phyloP scores from a whole-genome alignment of 2,888 invertebrate genomes.

The Spicauda simplicius region DNA sequence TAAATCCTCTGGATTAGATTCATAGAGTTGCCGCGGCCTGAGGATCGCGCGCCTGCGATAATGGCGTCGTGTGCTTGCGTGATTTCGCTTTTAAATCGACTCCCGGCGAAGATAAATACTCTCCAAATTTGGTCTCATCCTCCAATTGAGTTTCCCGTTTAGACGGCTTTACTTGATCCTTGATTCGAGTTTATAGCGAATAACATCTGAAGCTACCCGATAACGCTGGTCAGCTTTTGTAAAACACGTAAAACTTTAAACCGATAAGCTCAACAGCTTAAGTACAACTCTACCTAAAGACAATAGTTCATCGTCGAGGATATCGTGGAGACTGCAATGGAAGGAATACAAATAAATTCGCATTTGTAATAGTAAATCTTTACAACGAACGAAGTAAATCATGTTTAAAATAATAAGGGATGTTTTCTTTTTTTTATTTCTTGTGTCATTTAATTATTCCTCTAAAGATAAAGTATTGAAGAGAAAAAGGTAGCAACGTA shows the following conservation, averaged over 20 bases:
- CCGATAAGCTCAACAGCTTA: background rate
- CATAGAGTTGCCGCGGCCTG: constrained; percentile 83
- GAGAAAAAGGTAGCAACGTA: too few species aligned
- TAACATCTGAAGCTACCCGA: constrained; percentile 70
- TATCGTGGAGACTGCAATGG: background rate
- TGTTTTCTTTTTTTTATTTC: too few species aligned
- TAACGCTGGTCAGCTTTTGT: constrained; percentile 61
- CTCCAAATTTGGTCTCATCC: constrained; percentile 64
- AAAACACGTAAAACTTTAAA: constrained; percentile 38
- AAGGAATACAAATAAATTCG: background rate
- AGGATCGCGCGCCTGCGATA: constrained; percentile 77
- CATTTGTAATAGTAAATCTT: too few species aligned
- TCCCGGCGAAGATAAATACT: constrained; percentile 79
- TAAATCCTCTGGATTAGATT: constrained; percentile 85
- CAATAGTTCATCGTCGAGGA: background rate
- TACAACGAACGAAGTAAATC: too few species aligned
- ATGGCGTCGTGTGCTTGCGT: constrained; percentile 82
- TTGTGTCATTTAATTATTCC: too few species aligned
- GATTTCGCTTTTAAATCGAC: constrained; percentile 84
- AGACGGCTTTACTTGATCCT: constrained; percentile 71
- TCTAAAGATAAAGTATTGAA: too few species aligned
- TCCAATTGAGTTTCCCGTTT: constrained; percentile 69
- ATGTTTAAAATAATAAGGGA: too few species aligned
- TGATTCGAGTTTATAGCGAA: constrained; percentile 64
- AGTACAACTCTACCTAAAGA: background rate